These are phyloP conservation scores for Takifugu flavidus DNA, from an alignment of 2,113 vertebrate species.

Conservation along the genomic window DNA sequence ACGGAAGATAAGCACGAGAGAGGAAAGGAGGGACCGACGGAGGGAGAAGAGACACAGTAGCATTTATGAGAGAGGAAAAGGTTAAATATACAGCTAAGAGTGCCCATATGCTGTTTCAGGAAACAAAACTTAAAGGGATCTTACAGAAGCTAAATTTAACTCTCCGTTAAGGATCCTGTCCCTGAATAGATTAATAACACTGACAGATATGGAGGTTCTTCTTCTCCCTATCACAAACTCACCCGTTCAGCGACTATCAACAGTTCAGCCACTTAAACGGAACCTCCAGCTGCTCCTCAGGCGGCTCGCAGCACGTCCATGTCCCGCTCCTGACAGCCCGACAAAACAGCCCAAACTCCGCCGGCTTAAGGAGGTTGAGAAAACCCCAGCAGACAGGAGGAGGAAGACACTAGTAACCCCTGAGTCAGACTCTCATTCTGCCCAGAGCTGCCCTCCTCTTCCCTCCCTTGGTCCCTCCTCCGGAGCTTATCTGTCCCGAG, in stretches of 20 bases:
- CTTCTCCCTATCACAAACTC: not conserved
- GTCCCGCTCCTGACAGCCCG: constrained; percentile 20
- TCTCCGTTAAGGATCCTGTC: not conserved
- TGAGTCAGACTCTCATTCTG: constrained; percentile 47
- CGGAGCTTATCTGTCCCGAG: constrained; percentile 69
- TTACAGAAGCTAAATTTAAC: constrained; percentile 10
- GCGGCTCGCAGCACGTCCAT: constrained; percentile 31
- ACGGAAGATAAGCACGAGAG: constrained; percentile 35
- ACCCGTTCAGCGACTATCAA: constrained; percentile 14
- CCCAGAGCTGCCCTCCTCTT: constrained; percentile 44
- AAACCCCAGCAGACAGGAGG: constrained; percentile 16
- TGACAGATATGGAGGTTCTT: not conserved
- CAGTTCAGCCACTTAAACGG: constrained; percentile 31
- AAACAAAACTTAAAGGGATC: constrained; percentile 19
- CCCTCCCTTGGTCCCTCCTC: constrained; percentile 43
- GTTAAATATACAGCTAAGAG: constrained; percentile 2
- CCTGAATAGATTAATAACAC: constrained; percentile 9
- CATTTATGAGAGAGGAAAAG: constrained; percentile 6
- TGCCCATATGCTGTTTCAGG: not conserved
- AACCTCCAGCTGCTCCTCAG: constrained; percentile 31
- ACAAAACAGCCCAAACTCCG: constrained; percentile 36
- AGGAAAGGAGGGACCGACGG: not conserved
- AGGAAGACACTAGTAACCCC: constrained; percentile 36
- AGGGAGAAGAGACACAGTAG: constrained; percentile 11
- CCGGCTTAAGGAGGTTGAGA: constrained; percentile 10